Evolutionary conservation across 1,140 invertebrate species (phyloP).

Genomic region (Grapholita molesta): DNA sequence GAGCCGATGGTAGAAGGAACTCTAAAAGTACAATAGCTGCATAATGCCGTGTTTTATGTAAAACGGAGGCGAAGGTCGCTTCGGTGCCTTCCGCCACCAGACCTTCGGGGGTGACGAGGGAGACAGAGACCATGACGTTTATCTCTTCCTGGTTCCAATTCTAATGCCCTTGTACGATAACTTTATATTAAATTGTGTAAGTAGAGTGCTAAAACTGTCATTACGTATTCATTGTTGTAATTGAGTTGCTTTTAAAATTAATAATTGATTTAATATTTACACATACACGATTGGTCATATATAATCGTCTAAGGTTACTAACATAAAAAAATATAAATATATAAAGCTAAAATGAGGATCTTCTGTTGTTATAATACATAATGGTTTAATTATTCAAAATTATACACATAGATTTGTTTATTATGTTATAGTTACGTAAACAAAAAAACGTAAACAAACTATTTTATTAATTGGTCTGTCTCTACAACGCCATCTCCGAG

Average conservation of each 20-base stretch:
- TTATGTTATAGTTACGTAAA: no score
- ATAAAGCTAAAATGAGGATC: no score
- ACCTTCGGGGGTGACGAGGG: slow-evolving; percentile 41
- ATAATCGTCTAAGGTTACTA: no score
- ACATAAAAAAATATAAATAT: no score
- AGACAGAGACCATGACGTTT: slow-evolving; percentile 53
- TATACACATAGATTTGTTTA: no score
- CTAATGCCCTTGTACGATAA: slow-evolving; percentile 41
- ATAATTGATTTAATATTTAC: no score
- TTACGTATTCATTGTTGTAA: no score
- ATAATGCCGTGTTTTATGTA: slow-evolving; percentile 6
- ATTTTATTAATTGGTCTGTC: neutral
- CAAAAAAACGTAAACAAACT: neutral
- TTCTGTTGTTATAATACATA: no score
- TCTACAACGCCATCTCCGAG: neutral
- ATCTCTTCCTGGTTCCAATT: slow-evolving; percentile 65
- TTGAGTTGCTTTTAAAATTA: no score
- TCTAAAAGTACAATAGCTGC: neutral
- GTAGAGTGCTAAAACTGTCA: neutral
- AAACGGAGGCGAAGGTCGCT: slow-evolving; percentile 33
- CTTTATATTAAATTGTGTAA: slow-evolving; percentile 26
- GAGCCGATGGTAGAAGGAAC: neutral
- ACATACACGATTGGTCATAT: no score
- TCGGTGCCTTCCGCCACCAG: slow-evolving; percentile 45
- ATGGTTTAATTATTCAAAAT: no score